phyloP scores from a whole-genome alignment of 1,140 invertebrate genomes.

The Cotesia glomerata region DNA sequence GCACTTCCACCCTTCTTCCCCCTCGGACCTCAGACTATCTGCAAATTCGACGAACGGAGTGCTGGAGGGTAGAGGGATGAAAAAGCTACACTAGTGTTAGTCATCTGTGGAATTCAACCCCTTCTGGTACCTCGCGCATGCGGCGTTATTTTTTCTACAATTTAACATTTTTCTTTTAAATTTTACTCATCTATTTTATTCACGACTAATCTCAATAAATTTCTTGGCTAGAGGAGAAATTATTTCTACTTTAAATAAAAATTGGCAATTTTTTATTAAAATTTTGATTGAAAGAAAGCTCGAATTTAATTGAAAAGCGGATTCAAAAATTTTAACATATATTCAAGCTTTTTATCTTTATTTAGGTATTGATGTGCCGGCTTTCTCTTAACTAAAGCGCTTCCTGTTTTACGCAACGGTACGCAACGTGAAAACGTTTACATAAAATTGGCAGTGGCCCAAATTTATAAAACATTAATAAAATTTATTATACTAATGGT shows the following conservation, averaged over 20 bases:
- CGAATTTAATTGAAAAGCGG: background rate
- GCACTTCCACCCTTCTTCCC: background rate
- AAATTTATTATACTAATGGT: no score
- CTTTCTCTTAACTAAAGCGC: background rate
- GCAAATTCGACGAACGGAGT: no score
- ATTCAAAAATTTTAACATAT: background rate
- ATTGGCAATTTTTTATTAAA: no score
- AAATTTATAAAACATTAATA: background rate
- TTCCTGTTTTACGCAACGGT: conserved; percentile 25
- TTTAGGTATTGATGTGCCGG: background rate
- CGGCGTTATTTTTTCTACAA: background rate
- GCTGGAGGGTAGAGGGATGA: background rate
- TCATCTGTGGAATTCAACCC: no score
- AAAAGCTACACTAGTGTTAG: background rate
- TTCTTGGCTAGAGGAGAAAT: no score
- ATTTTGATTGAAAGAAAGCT: no score
- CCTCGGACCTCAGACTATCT: background rate
- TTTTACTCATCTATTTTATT: background rate
- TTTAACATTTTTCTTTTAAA: background rate
- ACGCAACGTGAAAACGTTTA: conserved; percentile 15
- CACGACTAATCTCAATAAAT: no score
- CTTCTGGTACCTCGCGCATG: background rate
- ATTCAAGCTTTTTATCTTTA: background rate
- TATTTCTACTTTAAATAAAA: no score
- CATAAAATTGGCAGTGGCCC: background rate